Evolutionary conservation across 2,888 invertebrate species (phyloP).

Genomic region (Chrysotoxum bicinctum): DNA sequence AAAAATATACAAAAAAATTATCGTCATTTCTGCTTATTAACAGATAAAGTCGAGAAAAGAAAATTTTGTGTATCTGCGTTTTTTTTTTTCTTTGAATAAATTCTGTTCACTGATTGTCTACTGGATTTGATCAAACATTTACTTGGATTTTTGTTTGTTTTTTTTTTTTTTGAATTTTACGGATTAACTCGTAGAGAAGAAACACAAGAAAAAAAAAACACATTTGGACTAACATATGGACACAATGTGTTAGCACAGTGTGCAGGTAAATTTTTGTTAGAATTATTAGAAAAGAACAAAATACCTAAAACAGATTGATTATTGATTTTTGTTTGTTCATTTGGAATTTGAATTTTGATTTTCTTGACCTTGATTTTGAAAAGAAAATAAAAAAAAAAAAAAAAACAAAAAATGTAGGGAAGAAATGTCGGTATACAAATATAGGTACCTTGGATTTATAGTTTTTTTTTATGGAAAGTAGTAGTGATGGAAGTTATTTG

Average conservation of each 20-base stretch:
- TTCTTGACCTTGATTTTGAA: slow-evolving; percentile 20
- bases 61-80: slow-evolving; percentile 36
- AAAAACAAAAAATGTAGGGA: background rate
- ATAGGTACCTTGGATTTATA: no score
- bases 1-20: slow-evolving; percentile 17
- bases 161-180: slow-evolving; percentile 47
- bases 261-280: slow-evolving; percentile 61
- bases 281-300: background rate
- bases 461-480: no score
- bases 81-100: slow-evolving; percentile 8
- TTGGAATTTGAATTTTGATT: background rate
- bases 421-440: no score
- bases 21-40: slow-evolving; percentile 58
- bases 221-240: slow-evolving; percentile 69
- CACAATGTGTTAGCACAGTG: slow-evolving; percentile 70
- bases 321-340: background rate
- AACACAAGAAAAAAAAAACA: background rate
- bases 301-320: background rate
- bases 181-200: slow-evolving; percentile 58
- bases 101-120: slow-evolving; percentile 39
- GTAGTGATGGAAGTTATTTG: no score
- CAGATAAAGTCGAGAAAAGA: slow-evolving; percentile 42
- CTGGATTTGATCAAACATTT: slow-evolving; percentile 68
- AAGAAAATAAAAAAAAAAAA: background rate
- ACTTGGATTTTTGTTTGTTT: slow-evolving; percentile 43